Evolutionary conservation across 2,797 vertebrate species (phyloP), one percentile per base, ranked within the genome.

Genomic region (Liasis olivaceus): DNA sequence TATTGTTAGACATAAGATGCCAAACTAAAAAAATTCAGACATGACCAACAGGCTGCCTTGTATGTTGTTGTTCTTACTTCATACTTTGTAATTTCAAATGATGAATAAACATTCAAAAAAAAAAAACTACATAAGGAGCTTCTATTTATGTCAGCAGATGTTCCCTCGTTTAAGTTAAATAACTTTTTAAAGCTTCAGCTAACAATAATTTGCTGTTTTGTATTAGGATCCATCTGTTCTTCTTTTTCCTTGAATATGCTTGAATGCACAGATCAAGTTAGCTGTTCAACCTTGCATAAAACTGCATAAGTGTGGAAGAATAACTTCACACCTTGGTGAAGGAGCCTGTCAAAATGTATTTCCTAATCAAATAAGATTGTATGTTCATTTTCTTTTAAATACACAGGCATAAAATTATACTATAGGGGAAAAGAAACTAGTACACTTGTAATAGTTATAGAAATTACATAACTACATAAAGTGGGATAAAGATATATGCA

Each of bases 91-190:
- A 95, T 96, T 97, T 96, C 89, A 95, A 93, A 95, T 91, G 93
- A 93, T 91, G 97, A 97, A 88, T 90, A 96, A 96, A 95, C 0
- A 84, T 95, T 93, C n/a, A n/a, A 36, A 96, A 95, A 96, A 96
- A 77, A 96, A 77, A 94, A 90, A 92, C 93, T 95, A 93, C 94
- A 95, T 58, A 81, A 95, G 93, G 93, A 96, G 95, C 88, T 96
- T 93, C 92, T 97, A 96, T 96, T 97, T 97, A 96, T 95, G 96
- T 96, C 94, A 98, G 97, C 96, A 98, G 97, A 97, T 98, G 97
- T 97, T 93, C 97, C 95, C 96, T 90, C 87, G 91, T 97, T 97
- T 96, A 96, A 95, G 90, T 93, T 94, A 95, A 90, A 92, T 97
- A 97, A 97, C 96, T 93, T 95, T 97, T 64, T 96, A 94, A 96